phyloP scores from a whole-genome alignment of 2,113 vertebrate species.

The Sitta europaea region DNA sequence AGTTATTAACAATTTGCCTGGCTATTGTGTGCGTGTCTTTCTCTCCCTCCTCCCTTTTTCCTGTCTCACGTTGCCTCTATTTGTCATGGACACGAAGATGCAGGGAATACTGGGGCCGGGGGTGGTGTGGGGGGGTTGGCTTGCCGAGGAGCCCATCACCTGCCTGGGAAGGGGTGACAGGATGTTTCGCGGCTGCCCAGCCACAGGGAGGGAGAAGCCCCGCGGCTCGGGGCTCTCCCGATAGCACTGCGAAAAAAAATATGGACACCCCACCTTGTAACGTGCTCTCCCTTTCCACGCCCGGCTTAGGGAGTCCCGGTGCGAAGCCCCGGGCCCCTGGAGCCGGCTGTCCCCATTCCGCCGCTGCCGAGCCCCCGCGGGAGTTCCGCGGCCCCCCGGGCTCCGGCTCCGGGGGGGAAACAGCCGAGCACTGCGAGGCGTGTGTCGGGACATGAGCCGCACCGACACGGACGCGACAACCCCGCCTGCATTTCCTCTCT shows the following conservation, averaged over 20 bases:
- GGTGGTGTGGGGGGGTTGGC: background rate
- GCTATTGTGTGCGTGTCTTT: conserved; percentile 44
- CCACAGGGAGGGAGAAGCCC: conserved; percentile 66
- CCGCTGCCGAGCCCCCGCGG: background rate
- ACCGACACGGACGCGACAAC: background rate
- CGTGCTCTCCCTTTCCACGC: conserved; percentile 50
- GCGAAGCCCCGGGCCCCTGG: background rate
- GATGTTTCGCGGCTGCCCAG: conserved; percentile 68
- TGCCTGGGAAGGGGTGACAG: conserved; percentile 59
- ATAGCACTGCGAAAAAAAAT: conserved; percentile 62
- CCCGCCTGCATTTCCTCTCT: background rate
- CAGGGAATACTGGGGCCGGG: conserved; percentile 55
- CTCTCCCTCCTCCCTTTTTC: background rate
- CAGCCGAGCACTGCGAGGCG: background rate
- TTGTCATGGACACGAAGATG: conserved; percentile 20
- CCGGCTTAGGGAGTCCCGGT: conserved; percentile 60
- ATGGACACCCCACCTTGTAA: conserved; percentile 69
- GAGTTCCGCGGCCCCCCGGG: conserved; percentile 71
- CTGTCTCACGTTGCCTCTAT: conserved; percentile 4
- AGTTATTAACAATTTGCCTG: conserved; percentile 55
- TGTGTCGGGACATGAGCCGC: background rate
- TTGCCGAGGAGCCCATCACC: conserved; percentile 67
- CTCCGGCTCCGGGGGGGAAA: background rate
- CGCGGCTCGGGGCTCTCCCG: conserved; percentile 71
- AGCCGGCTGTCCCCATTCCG: background rate